These are phyloP conservation scores for Danionella cerebrum DNA, from an alignment of 2,113 vertebrate genomes.

Conservation along the genomic window DNA sequence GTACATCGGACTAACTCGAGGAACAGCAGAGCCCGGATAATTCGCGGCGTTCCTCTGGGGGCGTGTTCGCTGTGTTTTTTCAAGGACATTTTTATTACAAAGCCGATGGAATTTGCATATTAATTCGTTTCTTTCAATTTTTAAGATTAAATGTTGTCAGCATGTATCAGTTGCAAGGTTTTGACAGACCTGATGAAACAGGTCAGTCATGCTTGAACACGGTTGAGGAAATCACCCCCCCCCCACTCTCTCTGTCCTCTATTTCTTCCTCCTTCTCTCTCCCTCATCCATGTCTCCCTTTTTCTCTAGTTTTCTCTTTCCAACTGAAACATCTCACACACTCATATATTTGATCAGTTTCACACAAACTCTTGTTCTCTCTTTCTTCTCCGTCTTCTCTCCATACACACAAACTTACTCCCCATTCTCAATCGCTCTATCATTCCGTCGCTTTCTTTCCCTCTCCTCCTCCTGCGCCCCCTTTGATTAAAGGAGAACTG, in stretches of 20 bases:
- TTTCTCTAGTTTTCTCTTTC: background rate
- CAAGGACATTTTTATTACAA: conserved; percentile 99
- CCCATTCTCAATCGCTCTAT: background rate
- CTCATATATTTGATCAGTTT: too few relatives aligned
- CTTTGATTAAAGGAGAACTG: conserved; percentile 76
- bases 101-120: conserved; percentile 99
- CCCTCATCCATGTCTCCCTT: background rate
- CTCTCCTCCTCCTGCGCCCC: background rate
- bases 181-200: conserved; percentile 95
- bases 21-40: conserved; percentile 87
- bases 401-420: background rate
- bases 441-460: background rate
- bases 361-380: too few relatives aligned
- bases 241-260: background rate
- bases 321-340: too few relatives aligned
- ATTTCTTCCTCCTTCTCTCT: background rate
- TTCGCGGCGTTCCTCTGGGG: conserved; percentile 82
- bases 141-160: conserved; percentile 99
- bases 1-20: conserved; percentile 89
- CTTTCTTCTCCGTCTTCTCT: too few relatives aligned
- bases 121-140: conserved; percentile 99
- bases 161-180: conserved; percentile 93
- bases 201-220: conserved; percentile 91
- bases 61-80: conserved; percentile 86
- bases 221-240: conserved; percentile 81